A percentile compares a stretch with the other conserved stretches of the same genome.
phyloP scores from a whole-genome alignment of 2,888 invertebrate species.

The Latrodectus hesperus region DNA sequence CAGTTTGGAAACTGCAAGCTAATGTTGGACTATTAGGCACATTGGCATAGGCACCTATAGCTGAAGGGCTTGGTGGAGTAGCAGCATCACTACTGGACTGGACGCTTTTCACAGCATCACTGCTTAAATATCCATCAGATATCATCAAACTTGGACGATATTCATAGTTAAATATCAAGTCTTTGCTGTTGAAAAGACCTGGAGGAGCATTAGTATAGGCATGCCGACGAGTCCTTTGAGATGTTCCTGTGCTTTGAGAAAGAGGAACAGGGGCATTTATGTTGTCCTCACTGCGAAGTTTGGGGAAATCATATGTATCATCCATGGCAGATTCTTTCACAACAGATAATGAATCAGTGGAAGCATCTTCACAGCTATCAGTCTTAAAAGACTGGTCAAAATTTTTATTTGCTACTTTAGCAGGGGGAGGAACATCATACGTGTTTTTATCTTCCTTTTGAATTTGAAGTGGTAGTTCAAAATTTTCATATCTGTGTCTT shows the following conservation, averaged over 20 bases:
- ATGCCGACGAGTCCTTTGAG: conserved; percentile 75
- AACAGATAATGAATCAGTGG: conserved; percentile 6
- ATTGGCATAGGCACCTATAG: conserved; percentile 78
- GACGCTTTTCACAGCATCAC: conserved; percentile 52
- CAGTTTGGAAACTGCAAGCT: conserved; percentile 69
- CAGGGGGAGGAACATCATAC: conserved; percentile 65
- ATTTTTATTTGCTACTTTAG: conserved; percentile 13
- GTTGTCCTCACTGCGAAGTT: conserved; percentile 73
- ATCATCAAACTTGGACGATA: conserved; percentile 73
- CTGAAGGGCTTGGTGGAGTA: conserved; percentile 77
- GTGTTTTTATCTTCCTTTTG: conserved; percentile 38
- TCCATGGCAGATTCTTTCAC: conserved; percentile 72
- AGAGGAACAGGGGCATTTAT: conserved; percentile 70
- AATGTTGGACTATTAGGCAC: conserved; percentile 74
- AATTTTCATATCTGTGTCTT: conserved; percentile 72
- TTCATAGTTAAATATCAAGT: conserved; percentile 80
- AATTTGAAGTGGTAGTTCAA: conserved; percentile 54
- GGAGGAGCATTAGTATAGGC: conserved; percentile 81
- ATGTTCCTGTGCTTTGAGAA: conserved; percentile 50
- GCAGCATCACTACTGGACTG: conserved; percentile 69
- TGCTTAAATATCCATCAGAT: conserved; percentile 60
- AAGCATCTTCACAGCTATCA: conserved; percentile 42
- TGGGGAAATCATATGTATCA: conserved; percentile 83
- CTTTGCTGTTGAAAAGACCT: conserved; percentile 76
- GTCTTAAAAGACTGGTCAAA: conserved; percentile 32